Base-by-base conservation (phyloP, 2,888 invertebrate genomes). In the Drosophila paracracens region DNA sequence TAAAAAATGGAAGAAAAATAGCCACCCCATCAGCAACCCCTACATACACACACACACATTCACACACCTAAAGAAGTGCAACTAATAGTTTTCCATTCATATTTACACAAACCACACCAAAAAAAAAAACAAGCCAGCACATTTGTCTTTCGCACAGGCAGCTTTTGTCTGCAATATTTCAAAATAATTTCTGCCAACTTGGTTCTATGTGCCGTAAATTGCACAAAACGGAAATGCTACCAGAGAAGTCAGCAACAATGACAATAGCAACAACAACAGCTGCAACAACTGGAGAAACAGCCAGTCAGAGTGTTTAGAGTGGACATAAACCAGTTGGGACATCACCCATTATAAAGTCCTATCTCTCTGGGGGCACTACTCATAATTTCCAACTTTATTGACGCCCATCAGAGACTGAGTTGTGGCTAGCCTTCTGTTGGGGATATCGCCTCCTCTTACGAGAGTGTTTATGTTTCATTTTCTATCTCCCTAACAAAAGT, bases 151-250 rank as follows among this genome's bases (percentile, higher is more conserved):
- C 36, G 67, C 65, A 65, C 61, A 65, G 58, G 57, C 72, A 66
- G 73, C 71, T 75, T 85, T 82, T 74, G 71, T 83, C 79, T 75
- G 87, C 75, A 73, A 79, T 89, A 87, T 85, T 87, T 85, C 82
- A 83, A 81, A 87, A 89, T 87, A 76, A 83, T 83, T 83, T 89
- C 73, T 70, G 65, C 50, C 70, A 82, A 65, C 59, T 59, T 35
- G 56, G 51, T 56, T 35, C 38, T 52, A 25, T 71, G 52, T 60
- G 65, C 78, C 69, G 74, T 78, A 81, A 81, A 80, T 80, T 78
- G 69, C 71, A 71, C 63, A 72, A 69, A 81, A 78, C 72, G 76
- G 76, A 79, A 70, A 75, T 72, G 72, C 60, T 62, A 51, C 59
- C 59, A 40, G 48, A 38, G 52, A 43, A 58, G n/a, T 38, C 59